Evolutionary conservation across 2,113 vertebrate genomes (phyloP), one percentile per base, ranked within the genome.

Genomic region (Monopterus albus): DNA sequence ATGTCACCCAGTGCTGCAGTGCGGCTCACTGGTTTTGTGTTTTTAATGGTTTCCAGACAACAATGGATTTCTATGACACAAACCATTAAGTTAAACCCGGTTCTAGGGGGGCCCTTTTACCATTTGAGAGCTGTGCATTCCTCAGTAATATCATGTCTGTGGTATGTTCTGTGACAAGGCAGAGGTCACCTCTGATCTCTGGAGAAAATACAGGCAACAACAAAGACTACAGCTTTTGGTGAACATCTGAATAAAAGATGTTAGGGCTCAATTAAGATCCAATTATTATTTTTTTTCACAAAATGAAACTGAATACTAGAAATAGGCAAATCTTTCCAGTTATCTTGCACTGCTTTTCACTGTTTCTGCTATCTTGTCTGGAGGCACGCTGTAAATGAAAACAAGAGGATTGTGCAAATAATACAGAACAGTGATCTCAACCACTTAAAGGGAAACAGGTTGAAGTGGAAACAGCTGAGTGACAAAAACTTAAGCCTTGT

Each of bases 151-250:
- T n/a, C n/a, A n/a, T n/a, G n/a, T n/a, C n/a, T n/a, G n/a, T n/a
- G n/a, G n/a, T n/a, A n/a, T n/a, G n/a, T n/a, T n/a, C n/a, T n/a
- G n/a, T n/a, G n/a, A n/a, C n/a, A 40, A 74, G 35, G 20, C 79
- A 75, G 68, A 59, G 28, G 28, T 67, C 15, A 79, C 83, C 77
- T 65, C 46, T 85, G 50, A 80, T 62, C 81, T 21, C 50, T 65
- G 77, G 38, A 76, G 86, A 70, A 38, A 45, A n/a, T n/a, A n/a
- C n/a, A n/a, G n/a, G n/a, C 68, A 71, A 21, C 38, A 23, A 35
- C 0, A 49, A 36, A 2, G 47, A 2, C 31, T 38, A 25, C 6
- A 3, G 6, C 13, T 46, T 17, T 58, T 17, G 49, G 60, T 7
- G n/a, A 62, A 64, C 79, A 77, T 81, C 66, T 81, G 76, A 43